Evolutionary conservation across 1,140 invertebrate species (phyloP).

Genomic region (Microplitis mediator): DNA sequence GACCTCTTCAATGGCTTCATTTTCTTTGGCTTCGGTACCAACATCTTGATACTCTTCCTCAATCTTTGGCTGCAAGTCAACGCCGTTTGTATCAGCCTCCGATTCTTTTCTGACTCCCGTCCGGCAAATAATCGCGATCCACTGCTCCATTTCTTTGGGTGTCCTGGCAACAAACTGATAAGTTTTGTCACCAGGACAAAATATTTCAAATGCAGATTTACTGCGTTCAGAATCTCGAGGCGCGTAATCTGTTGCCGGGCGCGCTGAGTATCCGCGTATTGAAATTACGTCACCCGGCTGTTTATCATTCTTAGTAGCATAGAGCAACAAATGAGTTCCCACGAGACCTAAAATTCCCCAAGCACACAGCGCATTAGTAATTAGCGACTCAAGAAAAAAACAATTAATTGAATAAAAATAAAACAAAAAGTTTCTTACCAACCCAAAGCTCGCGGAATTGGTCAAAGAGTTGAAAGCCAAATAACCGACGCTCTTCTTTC

Average conservation of each 20-base stretch:
- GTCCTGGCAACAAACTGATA: constrained; percentile 46
- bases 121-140: constrained; percentile 43
- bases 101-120: background rate
- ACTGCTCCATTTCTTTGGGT: constrained; percentile 52
- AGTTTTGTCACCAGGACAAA: constrained; percentile 48
- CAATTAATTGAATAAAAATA: background rate
- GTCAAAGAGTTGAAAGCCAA: constrained; percentile 39
- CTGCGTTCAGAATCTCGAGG: constrained; percentile 44
- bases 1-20: background rate
- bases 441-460: constrained; percentile 46
- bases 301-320: constrained; percentile 46
- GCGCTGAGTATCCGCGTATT: constrained; percentile 48
- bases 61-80: background rate
- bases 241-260: constrained; percentile 42
- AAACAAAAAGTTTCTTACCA: constrained; percentile 38
- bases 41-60: constrained; percentile 32
- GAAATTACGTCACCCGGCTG: constrained; percentile 42
- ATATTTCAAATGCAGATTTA: constrained; percentile 54
- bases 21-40: constrained; percentile 2
- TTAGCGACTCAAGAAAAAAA: background rate
- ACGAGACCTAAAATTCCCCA: constrained; percentile 39
- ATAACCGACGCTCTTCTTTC: constrained; percentile 43
- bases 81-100: background rate
- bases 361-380: background rate
- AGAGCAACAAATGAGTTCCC: constrained; percentile 49